These are phyloP conservation scores for Microcebus lehilahytsara DNA, from an alignment of 2,113 vertebrate genomes.

Conservation along the genomic window DNA sequence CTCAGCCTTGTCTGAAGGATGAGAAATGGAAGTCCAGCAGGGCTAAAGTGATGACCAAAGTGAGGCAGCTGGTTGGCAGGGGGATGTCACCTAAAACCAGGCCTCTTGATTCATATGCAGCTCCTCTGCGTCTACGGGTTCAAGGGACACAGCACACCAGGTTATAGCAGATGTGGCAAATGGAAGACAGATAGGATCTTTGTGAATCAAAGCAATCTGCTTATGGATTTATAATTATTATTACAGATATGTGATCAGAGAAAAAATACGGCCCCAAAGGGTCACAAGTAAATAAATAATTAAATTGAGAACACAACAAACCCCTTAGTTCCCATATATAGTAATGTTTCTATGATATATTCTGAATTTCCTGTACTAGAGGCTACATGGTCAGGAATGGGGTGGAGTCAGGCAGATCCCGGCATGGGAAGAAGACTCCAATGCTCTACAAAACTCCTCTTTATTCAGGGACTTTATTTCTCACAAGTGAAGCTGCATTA, in stretches of 20 bases:
- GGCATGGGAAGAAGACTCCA: neutral
- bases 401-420: neutral
- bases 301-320: neutral
- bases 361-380: neutral
- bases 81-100: neutral
- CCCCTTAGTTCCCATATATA: neutral
- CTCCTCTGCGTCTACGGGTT: neutral
- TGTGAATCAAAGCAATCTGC: neutral
- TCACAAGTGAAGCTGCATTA: neutral
- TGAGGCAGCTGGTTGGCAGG: neutral
- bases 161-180: neutral
- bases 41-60: neutral
- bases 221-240: neutral
- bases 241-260: neutral
- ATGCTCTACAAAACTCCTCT: neutral
- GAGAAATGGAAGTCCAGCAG: rapidly evolving
- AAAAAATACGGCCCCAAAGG: neutral
- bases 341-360: neutral
- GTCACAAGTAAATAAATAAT: neutral
- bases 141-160: neutral
- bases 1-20: neutral
- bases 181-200: neutral
- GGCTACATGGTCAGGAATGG: neutral
- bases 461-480: neutral
- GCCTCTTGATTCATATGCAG: neutral